These are phyloP conservation scores for Laticauda laticaudata DNA, from an alignment of 2,113 vertebrate genomes.

Conservation along the genomic window DNA sequence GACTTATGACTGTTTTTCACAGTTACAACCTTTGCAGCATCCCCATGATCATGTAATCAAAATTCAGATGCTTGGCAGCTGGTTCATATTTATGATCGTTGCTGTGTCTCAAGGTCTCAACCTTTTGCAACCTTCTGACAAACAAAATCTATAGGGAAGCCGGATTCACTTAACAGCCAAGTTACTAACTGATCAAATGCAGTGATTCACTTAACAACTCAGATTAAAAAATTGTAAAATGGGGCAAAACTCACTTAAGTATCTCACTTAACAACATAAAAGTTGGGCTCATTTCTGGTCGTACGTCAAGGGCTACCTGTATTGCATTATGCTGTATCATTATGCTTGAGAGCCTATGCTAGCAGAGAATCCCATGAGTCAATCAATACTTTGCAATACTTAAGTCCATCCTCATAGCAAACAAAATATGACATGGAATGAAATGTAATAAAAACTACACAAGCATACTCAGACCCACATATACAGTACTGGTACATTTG, in stretches of 20 bases:
- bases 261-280: too few relatives aligned
- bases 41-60: background rate
- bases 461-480: background rate
- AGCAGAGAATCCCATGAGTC: background rate
- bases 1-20: background rate
- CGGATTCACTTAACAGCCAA: background rate
- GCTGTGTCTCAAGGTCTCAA: background rate
- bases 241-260: too few relatives aligned
- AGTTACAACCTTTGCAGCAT: background rate
- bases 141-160: background rate
- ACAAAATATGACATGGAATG: background rate
- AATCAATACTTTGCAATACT: background rate
- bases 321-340: background rate
- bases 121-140: background rate
- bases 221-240: too few relatives aligned
- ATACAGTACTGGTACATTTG: background rate
- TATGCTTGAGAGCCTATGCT: background rate
- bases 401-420: background rate
- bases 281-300: too few relatives aligned
- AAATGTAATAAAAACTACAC: background rate
- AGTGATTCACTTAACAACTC: too few relatives aligned
- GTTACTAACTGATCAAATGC: too few relatives aligned
- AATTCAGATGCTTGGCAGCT: background rate
- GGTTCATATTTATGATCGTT: background rate
- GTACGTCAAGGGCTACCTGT: too few relatives aligned